Percentiles rank a stretch among this genome's conserved stretches.
Evolutionary conservation across 1,140 invertebrate species (phyloP).

Genomic region (Caenorhabditis elegans): DNA sequence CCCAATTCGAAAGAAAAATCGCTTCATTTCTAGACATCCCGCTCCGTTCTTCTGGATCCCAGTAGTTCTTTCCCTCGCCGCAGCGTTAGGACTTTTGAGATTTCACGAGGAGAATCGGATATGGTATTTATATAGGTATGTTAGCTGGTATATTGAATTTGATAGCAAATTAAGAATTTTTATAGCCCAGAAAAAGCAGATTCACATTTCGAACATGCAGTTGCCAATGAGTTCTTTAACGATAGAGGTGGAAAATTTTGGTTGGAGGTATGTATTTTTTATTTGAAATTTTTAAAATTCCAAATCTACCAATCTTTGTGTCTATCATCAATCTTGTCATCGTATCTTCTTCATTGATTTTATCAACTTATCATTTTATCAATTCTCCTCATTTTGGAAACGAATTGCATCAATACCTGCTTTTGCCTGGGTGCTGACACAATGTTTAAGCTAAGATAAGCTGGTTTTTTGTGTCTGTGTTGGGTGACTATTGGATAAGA

Average conservation of each 20-base stretch:
- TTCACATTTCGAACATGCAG: conserved; percentile 50
- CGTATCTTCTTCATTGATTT: too few species aligned
- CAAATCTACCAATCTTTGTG: neutral
- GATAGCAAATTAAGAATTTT: neutral
- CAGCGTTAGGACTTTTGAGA: conserved; percentile 43
- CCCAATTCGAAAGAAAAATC: too few species aligned
- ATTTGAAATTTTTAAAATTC: neutral
- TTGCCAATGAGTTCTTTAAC: conserved; percentile 53
- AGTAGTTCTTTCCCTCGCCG: conserved; percentile 38
- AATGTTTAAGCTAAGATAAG: conserved; percentile 25
- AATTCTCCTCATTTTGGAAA: conserved; percentile 6
- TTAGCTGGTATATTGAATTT: too few species aligned
- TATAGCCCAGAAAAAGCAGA: conserved; percentile 42
- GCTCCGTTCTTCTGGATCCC: conserved; percentile 46
- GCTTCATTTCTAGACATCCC: conserved; percentile 47
- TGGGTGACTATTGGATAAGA: conserved; percentile 29
- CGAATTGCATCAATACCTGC: conserved; percentile 28
- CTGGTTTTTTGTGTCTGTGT: conserved; percentile 8
- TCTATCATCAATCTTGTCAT: neutral
- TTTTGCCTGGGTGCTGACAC: neutral
- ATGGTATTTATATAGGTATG: conserved; percentile 48
- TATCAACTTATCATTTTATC: conserved; percentile 37
- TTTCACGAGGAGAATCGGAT: conserved; percentile 52
- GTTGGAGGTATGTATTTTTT: conserved; percentile 47
- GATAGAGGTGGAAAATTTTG: conserved; percentile 53